Conservation (phyloP, 2,797 vertebrate genomes). For the Australoheros facetus region DNA sequence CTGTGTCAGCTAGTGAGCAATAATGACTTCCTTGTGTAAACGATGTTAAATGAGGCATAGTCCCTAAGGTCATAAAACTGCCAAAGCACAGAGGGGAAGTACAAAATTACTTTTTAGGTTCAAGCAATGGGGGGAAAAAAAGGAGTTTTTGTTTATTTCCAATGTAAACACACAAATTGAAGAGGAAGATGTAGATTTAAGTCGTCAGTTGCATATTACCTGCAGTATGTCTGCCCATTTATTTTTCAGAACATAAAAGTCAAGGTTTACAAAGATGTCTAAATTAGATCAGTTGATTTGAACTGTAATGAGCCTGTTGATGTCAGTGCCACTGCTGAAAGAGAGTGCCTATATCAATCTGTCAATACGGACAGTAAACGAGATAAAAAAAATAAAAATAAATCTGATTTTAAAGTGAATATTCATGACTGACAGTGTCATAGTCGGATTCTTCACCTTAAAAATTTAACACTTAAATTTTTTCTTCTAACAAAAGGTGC, state of each 20-base stretch:
- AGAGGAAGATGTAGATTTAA: neutral
- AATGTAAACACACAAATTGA: neutral
- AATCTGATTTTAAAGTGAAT: neutral
- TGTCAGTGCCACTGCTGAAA: neutral
- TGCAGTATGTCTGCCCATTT: neutral
- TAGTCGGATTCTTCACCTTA: neutral
- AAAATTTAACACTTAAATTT: neutral
- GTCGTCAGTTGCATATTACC: neutral
- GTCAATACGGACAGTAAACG: neutral
- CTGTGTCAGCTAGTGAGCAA: slow-evolving; percentile 51
- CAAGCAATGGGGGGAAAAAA: neutral
- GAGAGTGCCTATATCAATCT: neutral
- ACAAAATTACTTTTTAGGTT: slow-evolving; percentile 9
- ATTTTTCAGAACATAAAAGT: neutral
- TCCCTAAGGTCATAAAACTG: slow-evolving; percentile 50
- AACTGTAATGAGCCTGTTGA: neutral
- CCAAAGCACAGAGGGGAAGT: slow-evolving; percentile 35
- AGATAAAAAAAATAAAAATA: neutral
- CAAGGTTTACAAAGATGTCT: neutral
- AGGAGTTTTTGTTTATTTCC: neutral
- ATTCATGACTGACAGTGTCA: neutral
- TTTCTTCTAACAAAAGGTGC: neutral
- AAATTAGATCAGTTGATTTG: neutral
- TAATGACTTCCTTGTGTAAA: slow-evolving; percentile 69
- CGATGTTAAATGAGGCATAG: slow-evolving; percentile 51